Evolutionary conservation across 1,140 invertebrate genomes (phyloP), one percentile per base, ranked within the genome.

Genomic region (Arctopsyche grandis): DNA sequence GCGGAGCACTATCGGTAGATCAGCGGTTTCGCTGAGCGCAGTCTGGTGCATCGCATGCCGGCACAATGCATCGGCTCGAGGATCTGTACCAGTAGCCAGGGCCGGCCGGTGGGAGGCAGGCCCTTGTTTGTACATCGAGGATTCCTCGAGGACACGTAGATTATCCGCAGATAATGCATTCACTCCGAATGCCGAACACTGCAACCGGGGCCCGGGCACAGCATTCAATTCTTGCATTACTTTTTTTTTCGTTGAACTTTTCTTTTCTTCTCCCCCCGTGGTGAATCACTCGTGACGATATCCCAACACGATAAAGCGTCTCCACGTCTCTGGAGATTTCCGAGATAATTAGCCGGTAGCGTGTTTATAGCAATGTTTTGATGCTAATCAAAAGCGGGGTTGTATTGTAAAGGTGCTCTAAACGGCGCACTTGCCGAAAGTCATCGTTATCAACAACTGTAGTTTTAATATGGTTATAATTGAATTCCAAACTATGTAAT

Each of bases 161-260:
- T 74, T 74, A 74, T 74, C 70, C 70, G 38, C 10, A 26, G 70
- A 74, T 74, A 74, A 74, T 74, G 44, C 70, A 74, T 74, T 74
- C 70, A 74, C 38, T 74, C 70, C 70, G 38, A 74, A 74, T 74
- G 38, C 70, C 70, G 60, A 66, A 26, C 19, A 21, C 19, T 26
- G 60, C 29, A 56, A 5, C 19, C 60, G 19, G 12, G 21, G 10
- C 16, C 60, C n/a, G 0, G 60, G n/a, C 48, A 12, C 48, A 12
- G 48, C 48, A 52, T 52, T 52, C 48, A 52, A 52, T 52, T 52
- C 48, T 52, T 52, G 10, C 16, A 14, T 10, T 52, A 5, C 12
- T 52, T 3, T 52, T 52, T 3, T 52, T 52, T 3, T 52, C 12
- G 48, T 52, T 52, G 48, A 5, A 5, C 3, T 52, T 16, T 12